Conservation (phyloP, 2,113 vertebrate genomes). For the Mus pahari region DNA sequence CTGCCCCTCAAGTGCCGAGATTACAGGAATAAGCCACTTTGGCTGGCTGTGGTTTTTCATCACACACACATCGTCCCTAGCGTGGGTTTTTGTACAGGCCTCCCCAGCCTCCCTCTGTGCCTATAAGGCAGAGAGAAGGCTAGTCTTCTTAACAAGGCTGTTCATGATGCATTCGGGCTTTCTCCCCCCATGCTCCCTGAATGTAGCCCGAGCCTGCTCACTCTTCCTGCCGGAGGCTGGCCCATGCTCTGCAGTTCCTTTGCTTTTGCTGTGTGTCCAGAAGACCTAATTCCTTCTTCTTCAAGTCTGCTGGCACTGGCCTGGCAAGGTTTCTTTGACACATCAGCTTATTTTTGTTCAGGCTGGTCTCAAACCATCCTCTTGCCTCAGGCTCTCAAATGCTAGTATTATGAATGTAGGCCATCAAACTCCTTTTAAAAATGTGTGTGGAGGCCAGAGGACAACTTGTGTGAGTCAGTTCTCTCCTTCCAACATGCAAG, state of each 20-base stretch:
- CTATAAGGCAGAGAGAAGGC: background rate
- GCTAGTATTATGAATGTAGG: background rate
- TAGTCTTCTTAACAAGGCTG: background rate
- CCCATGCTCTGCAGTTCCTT: background rate
- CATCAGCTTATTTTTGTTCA: background rate
- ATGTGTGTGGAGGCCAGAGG: background rate
- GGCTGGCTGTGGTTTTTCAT: background rate
- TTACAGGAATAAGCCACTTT: background rate
- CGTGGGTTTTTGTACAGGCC: no score
- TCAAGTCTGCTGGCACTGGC: background rate
- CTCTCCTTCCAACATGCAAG: background rate
- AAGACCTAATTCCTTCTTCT: background rate
- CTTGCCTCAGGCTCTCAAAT: background rate
- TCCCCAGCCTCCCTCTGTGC: background rate
- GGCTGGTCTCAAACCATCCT: background rate
- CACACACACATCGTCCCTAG: background rate
- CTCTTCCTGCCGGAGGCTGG: background rate
- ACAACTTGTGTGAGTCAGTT: background rate
- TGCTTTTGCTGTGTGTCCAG: background rate
- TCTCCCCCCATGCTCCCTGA: background rate
- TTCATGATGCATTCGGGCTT: background rate
- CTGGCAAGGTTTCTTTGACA: background rate
- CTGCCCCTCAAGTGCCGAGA: background rate
- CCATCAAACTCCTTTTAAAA: background rate
- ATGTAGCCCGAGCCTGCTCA: background rate